Evolutionary conservation across 1,140 invertebrate species (phyloP), one percentile per base, ranked within the genome.

Genomic region (Zeugodacus cucurbitae): DNA sequence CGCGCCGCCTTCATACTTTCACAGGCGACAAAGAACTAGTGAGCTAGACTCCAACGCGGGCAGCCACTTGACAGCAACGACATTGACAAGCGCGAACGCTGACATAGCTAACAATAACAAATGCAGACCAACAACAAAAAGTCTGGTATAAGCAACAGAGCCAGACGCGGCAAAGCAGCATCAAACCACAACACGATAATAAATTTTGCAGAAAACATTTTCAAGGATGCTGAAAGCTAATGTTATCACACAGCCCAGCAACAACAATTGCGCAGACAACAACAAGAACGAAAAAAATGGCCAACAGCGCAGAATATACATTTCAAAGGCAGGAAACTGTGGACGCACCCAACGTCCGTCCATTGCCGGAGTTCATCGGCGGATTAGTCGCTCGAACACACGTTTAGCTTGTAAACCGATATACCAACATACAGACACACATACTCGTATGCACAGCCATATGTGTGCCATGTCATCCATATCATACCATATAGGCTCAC

Each of bases 191-290:
- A 82, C 74, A 14, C 14, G 74, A 11, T 54, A 82, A 48, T 82
- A 82, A 44, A 82, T 82, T 82, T 82, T 82, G 17, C 22, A 82
- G n/a, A 11, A 82, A 82, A 82, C 41, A 82, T 44, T 82, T 82
- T 82, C 74, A 82, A 82, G 74, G 74, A 82, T 82, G 34, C 74
- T 82, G 74, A 48, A 41, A 82, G 74, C 22, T 22, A 82, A 82
- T 82, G 20, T 44, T 82, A 41, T 41, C 37, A 44, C 70, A 41
- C 32, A 20, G 32, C 34, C 70, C 3, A n/a, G 41, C n/a, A 82
- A 48, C 74, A 48, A 26, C 41, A 48, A 48, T 20, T 6, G 22
- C 1, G 22, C 3, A 2, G 11, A 48, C 14, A 29, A 48, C 41
- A 82, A 22, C 74, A 29, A 10, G 26, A 26, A 64, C 14, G 7